phyloP scores from a whole-genome alignment of 1,140 invertebrate species.

The Drosophila kepulauana region DNA sequence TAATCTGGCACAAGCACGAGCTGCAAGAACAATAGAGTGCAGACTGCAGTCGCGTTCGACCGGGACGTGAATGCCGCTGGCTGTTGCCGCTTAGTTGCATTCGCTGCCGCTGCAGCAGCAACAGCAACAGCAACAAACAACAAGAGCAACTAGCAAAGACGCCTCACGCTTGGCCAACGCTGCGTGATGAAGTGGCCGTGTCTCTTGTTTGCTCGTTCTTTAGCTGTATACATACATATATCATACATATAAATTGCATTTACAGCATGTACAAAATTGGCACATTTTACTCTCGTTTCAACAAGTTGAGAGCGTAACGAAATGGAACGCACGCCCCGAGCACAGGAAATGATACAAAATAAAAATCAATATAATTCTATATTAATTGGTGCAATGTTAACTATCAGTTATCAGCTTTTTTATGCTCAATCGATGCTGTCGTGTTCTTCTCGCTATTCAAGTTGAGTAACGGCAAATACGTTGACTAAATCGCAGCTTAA shows the following conservation, averaged over 20 bases:
- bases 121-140: conserved; percentile 32
- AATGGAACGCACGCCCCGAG: conserved; percentile 63
- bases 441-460: not conserved
- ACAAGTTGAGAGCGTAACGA: conserved; percentile 64
- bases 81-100: conserved; percentile 56
- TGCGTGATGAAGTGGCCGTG: conserved; percentile 81
- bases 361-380: conserved; percentile 45
- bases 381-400: conserved; percentile 23
- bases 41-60: conserved; percentile 26
- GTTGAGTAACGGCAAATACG: conserved; percentile 9
- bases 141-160: conserved; percentile 23
- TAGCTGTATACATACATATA: conserved; percentile 26
- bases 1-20: conserved; percentile 81
- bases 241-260: conserved; percentile 55
- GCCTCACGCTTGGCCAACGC: conserved; percentile 76
- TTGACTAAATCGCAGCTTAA: conserved; percentile 51
- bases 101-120: conserved; percentile 36
- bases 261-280: conserved; percentile 63
- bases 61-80: conserved; percentile 32
- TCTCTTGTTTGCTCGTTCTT: conserved; percentile 49
- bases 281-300: conserved; percentile 80
- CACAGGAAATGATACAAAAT: conserved; percentile 67
- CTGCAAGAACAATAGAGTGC: conserved; percentile 70
- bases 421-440: not conserved
- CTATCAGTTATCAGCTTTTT: not conserved